Base-by-base conservation (phyloP, 2,888 invertebrate species). In the Tipula unca region DNA sequence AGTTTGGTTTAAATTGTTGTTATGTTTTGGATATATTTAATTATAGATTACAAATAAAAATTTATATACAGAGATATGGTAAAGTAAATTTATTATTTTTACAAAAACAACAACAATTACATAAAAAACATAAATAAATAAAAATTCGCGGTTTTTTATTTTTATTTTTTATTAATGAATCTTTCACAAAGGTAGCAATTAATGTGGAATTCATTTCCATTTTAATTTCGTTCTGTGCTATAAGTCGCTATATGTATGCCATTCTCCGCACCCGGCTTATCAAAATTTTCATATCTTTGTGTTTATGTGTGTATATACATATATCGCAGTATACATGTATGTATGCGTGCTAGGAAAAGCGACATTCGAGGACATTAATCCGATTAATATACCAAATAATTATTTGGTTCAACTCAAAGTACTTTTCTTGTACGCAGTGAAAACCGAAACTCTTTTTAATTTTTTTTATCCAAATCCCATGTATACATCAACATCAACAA, bases 131-230 rank as follows among this genome's bases (percentile, higher is more conserved):
- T 69, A 69, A 69, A 69, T 69, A 69, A 69, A 69, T 69, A 69
- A 69, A 32, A 69, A 35, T 17, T 83, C 32, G 83, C 83, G 83
- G 83, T 83, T 83, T 83, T 48, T 69, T 48, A n/a, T n/a, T n/a
- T n/a, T n/a, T n/a, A n/a, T 48, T 48, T 48, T 48, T 17, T 48
- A 83, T 83, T 83, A 83, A 83, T 83, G 83, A 83, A 83, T 32
- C 83, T 83, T 83, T 83, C 32, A 83, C 83, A 83, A 83, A 83
- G 83, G 83, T 83, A 83, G 83, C 83, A 83, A 83, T 83, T 83
- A 83, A 83, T 35, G 17, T 83, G 83, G 83, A 29, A 35, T 83
- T 83, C 83, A 83, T 69, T 69, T 69, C 69, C 25, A 69, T 69
- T 69, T 69, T 25, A 25, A 69, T 69, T 69, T 69, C 10, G 25